A percentile compares a stretch with the other conserved stretches of the same genome.
Conservation (phyloP, 2,888 invertebrate genomes). For the Therioaphis trifolii region DNA sequence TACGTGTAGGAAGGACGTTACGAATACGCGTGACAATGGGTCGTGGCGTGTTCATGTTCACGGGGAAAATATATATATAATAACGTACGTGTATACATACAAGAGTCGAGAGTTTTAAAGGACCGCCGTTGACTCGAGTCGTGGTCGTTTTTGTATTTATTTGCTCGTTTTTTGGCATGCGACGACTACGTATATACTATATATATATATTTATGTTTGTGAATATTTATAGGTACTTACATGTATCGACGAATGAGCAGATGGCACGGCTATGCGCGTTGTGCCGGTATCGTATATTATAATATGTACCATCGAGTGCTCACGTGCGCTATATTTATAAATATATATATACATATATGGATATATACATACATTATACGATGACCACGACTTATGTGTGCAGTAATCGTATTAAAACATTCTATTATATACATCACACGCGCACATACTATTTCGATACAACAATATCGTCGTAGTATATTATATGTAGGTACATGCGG, state of each 20-base stretch:
- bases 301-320: no score
- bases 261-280: no score
- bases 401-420: not conserved
- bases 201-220: not conserved
- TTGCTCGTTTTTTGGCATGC: conserved; percentile 15
- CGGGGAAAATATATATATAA: not conserved
- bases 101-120: no score
- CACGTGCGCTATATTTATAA: no score
- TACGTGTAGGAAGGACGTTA: conserved; percentile 38
- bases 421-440: not conserved
- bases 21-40: conserved; percentile 45
- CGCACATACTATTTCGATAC: not conserved
- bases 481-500: not conserved
- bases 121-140: not conserved
- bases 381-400: no score
- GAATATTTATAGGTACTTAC: not conserved
- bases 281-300: no score
- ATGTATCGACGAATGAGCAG: no score
- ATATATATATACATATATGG: no score
- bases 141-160: conserved; percentile 8
- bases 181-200: not conserved
- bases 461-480: not conserved
- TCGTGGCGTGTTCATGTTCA: not conserved
- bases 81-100: not conserved
- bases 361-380: no score